These are phyloP conservation scores for Bubalus kerabau DNA, from an alignment of 2,113 vertebrate species.

Conservation along the genomic window DNA sequence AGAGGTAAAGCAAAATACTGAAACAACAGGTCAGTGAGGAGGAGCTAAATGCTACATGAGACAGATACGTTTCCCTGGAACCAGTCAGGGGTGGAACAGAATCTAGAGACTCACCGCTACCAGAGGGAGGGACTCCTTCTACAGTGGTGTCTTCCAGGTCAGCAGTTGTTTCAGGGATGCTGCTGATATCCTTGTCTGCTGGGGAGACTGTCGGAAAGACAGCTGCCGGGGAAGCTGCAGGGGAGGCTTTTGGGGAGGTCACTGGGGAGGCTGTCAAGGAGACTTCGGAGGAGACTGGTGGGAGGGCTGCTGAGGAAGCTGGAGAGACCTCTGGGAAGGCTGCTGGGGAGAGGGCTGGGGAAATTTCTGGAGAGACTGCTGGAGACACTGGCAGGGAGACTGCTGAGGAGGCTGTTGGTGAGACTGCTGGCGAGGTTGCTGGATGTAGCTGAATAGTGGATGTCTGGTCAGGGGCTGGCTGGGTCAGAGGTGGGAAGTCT, in stretches of 20 bases:
- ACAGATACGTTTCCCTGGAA: background rate
- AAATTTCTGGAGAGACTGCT: conserved; percentile 60
- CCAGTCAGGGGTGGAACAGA: background rate
- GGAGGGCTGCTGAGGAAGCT: conserved; percentile 37
- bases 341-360: conserved; percentile 27
- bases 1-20: conserved; percentile 2
- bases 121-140: background rate
- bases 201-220: conserved; percentile 67
- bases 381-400: background rate
- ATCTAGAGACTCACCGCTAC: conserved; percentile 50
- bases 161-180: conserved; percentile 49
- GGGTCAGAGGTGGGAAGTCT: conserved; percentile 30
- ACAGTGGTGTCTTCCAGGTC: conserved; percentile 45
- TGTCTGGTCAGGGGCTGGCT: conserved; percentile 32
- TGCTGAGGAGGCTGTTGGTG: conserved; percentile 19
- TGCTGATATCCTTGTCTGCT: conserved; percentile 36
- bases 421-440: conserved; percentile 33
- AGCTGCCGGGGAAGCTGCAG: conserved; percentile 59
- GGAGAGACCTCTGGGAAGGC: conserved; percentile 42
- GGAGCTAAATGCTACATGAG: background rate
- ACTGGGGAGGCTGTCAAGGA: conserved; percentile 36
- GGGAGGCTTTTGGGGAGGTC: conserved; percentile 22
- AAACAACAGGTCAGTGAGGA: background rate
- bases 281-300: conserved; percentile 40
- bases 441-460: conserved; percentile 44